Conservation (phyloP, 2,113 vertebrate genomes). For the Podarcis muralis region DNA sequence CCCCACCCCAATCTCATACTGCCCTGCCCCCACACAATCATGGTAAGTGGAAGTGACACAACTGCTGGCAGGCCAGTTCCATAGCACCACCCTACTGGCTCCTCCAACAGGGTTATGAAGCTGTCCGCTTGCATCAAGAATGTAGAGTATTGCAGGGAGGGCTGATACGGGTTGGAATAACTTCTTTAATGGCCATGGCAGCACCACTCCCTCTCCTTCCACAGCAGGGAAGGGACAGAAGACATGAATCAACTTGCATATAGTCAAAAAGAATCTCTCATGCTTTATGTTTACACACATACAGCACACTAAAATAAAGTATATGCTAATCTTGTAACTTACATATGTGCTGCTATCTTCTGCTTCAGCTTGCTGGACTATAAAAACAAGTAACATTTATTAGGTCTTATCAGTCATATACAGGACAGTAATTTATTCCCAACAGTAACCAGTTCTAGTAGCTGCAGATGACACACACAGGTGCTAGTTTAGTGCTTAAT, state of each 20-base stretch:
- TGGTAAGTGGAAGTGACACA: too few relatives aligned
- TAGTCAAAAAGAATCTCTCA: background rate
- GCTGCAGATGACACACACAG: background rate
- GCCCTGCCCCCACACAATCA: too few relatives aligned
- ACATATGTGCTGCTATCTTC: slow-evolving; percentile 96
- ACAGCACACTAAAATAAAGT: background rate
- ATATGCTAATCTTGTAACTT: slow-evolving; percentile 73
- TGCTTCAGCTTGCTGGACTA: slow-evolving; percentile 92
- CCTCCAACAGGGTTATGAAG: background rate
- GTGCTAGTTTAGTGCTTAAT: background rate
- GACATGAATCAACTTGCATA: too few relatives aligned
- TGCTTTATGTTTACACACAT: background rate
- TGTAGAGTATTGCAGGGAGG: too few relatives aligned
- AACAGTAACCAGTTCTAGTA: background rate
- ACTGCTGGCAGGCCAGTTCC: too few relatives aligned
- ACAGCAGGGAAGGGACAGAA: background rate
- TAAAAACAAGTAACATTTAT: slow-evolving; percentile 62
- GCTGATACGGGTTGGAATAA: background rate
- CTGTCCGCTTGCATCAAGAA: background rate
- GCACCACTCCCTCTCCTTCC: background rate
- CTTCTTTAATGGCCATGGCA: background rate
- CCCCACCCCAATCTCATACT: too few relatives aligned
- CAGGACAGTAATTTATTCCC: background rate
- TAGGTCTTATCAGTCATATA: background rate
- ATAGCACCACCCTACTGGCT: too few relatives aligned